Evolutionary conservation across 2,797 vertebrate genomes (phyloP).

Genomic region (Acropternis orthonyx): DNA sequence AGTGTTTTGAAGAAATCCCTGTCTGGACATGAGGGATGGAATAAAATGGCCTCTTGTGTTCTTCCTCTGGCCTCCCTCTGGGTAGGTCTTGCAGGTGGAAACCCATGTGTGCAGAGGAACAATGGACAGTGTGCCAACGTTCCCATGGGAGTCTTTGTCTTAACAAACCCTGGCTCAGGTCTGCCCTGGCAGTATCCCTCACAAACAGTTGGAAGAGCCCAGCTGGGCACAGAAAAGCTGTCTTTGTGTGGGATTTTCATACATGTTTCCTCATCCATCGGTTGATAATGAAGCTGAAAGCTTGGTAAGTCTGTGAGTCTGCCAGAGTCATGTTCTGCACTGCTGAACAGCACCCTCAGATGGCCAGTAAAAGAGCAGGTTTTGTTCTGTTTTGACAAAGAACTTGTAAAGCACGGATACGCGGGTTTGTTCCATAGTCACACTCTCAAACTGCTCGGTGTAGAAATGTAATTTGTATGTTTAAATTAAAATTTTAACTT

Average conservation of each 20-base stretch:
- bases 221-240: neutral
- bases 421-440: neutral
- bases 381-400: neutral
- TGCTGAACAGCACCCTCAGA: conserved; percentile 52
- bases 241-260: neutral
- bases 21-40: neutral
- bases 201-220: neutral
- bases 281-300: neutral
- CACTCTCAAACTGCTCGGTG: neutral
- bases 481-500: conserved; percentile 2
- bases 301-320: neutral
- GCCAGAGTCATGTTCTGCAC: neutral
- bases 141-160: neutral
- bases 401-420: neutral
- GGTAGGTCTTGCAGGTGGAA: neutral
- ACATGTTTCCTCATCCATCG: neutral
- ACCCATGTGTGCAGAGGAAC: rapidly evolving
- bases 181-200: neutral
- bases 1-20: neutral
- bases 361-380: conserved; percentile 12
- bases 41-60: neutral
- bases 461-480: neutral
- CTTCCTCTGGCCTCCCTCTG: neutral
- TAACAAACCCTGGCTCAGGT: no score
- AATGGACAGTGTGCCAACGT: rapidly evolving